phyloP scores from a whole-genome alignment of 2,888 invertebrate genomes.

The Coelopa pilipes region DNA sequence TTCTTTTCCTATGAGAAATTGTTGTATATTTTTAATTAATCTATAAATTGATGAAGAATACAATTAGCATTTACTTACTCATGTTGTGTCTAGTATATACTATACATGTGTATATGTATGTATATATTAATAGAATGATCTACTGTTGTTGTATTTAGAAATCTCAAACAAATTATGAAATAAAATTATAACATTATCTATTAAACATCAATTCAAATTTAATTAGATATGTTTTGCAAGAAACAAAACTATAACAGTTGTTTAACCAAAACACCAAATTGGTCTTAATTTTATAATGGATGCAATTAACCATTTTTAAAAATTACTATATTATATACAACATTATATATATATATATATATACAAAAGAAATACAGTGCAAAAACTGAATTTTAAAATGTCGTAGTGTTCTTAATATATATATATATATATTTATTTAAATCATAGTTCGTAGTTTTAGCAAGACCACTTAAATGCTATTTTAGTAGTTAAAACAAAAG shows the following conservation, averaged over 20 bases:
- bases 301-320: background rate
- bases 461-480: slow-evolving; percentile 21
- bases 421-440: slow-evolving; percentile 3
- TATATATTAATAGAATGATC: slow-evolving; percentile 11
- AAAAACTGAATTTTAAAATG: slow-evolving; percentile 19
- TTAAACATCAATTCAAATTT: background rate
- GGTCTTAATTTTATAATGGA: background rate
- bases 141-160: slow-evolving; percentile 23
- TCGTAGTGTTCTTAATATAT: slow-evolving; percentile 15
- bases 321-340: background rate
- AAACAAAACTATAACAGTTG: background rate
- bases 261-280: slow-evolving; percentile 25
- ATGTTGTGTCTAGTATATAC: slow-evolving; percentile 27
- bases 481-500: slow-evolving; percentile 19
- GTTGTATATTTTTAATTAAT: slow-evolving; percentile 23
- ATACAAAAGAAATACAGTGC: background rate
- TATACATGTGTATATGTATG: slow-evolving; percentile 13
- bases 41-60: background rate
- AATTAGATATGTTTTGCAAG: slow-evolving; percentile 13
- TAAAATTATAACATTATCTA: slow-evolving; percentile 1
- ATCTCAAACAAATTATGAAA: slow-evolving; percentile 12
- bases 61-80: slow-evolving; percentile 25
- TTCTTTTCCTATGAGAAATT: slow-evolving; percentile 2
- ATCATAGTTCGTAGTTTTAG: slow-evolving; percentile 19
- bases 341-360: background rate